phyloP scores from a whole-genome alignment of 1,140 invertebrate genomes.

The Calliphora vicina region DNA sequence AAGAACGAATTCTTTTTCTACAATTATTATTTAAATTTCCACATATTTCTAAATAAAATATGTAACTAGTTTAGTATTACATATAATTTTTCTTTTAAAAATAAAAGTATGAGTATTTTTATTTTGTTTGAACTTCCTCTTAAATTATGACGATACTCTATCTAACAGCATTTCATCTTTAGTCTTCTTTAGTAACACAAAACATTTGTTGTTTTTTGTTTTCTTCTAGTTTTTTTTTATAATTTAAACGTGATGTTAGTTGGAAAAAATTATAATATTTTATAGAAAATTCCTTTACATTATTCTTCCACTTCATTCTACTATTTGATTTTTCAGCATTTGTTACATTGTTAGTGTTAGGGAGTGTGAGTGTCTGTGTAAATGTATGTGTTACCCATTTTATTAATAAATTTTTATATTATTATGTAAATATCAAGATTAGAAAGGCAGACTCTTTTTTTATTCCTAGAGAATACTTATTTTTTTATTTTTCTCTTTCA shows the following conservation, averaged over 20 bases:
- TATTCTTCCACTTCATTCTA: too few species aligned
- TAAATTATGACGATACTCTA: background rate
- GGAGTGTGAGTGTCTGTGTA: too few species aligned
- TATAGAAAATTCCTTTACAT: too few species aligned
- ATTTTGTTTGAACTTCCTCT: background rate
- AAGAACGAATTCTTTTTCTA: too few species aligned
- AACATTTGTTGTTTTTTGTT: background rate
- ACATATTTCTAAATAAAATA: too few species aligned
- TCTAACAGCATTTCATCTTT: background rate
- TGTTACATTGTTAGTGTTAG: too few species aligned
- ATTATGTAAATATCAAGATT: background rate
- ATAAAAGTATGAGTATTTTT: background rate
- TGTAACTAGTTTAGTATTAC: background rate
- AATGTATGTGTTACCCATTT: background rate
- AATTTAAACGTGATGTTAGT: background rate
- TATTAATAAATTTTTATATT: background rate
- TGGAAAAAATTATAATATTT: too few species aligned
- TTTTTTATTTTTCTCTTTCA: too few species aligned
- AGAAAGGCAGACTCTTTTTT: background rate
- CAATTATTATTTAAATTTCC: too few species aligned
- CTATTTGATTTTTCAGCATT: too few species aligned
- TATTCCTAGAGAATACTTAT: too few species aligned
- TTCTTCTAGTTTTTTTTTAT: background rate
- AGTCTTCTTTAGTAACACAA: background rate
- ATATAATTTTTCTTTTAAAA: background rate